These are phyloP conservation scores for Cygnus olor DNA, from an alignment of 2,797 vertebrate genomes.

Conservation along the genomic window DNA sequence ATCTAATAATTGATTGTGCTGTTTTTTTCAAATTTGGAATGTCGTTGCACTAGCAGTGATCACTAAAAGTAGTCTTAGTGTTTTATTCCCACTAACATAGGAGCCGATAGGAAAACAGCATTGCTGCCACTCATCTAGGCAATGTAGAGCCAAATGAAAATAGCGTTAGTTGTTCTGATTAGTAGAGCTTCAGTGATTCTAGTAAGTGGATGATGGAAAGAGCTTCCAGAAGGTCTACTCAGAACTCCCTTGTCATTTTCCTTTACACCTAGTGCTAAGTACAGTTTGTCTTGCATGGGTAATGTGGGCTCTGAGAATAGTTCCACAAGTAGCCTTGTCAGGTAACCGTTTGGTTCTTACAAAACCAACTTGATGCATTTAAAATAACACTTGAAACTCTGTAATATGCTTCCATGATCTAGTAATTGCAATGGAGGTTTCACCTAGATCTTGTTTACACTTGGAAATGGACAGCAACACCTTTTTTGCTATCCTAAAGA, in stretches of 20 bases:
- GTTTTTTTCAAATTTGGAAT: background rate
- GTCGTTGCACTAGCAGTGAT: background rate
- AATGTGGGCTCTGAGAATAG: fast-evolving
- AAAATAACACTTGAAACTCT: background rate
- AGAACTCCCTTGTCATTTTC: background rate
- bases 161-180: background rate
- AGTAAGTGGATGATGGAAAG: background rate
- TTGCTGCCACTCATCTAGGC: background rate
- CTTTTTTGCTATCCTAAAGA: background rate
- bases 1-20: background rate
- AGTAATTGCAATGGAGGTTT: background rate
- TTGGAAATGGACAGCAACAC: background rate
- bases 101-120: background rate
- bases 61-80: background rate
- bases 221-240: background rate
- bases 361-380: background rate
- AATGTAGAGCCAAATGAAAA: background rate
- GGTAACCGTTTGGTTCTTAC: background rate
- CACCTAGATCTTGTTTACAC: background rate
- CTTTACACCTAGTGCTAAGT: background rate
- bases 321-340: background rate
- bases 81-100: background rate
- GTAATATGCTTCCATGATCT: background rate
- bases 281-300: background rate
- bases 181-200: background rate